Percentiles rank a stretch among this genome's conserved stretches.
phyloP scores from a whole-genome alignment of 2,888 invertebrate genomes.

The Blastobasis adustella region DNA sequence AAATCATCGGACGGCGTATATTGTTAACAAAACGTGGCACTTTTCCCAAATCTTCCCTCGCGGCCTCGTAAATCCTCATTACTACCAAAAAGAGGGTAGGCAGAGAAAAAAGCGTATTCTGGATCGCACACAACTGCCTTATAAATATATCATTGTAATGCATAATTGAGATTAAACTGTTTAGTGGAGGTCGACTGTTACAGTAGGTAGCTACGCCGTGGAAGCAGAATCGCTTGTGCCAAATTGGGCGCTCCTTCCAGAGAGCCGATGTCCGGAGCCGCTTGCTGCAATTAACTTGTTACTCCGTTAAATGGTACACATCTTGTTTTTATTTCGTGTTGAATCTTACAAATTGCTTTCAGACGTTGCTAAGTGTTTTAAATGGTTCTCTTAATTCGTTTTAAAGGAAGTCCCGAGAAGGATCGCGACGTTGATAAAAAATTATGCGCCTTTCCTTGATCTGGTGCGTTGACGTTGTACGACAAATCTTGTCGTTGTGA shows the following conservation, averaged over 20 bases:
- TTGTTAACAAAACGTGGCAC: constrained; percentile 22
- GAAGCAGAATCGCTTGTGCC: constrained; percentile 7
- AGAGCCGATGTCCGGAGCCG: not conserved
- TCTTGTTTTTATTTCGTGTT: not conserved
- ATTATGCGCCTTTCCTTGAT: no score
- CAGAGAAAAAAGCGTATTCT: constrained; percentile 21
- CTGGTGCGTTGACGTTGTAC: no score
- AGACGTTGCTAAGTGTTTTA: no score
- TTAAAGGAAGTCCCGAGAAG: no score
- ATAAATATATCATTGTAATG: constrained; percentile 39
- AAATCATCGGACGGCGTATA: constrained; percentile 1
- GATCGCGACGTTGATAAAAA: no score
- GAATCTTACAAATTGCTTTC: not conserved
- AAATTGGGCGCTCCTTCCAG: not conserved
- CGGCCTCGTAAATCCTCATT: constrained; percentile 44
- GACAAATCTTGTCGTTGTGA: no score
- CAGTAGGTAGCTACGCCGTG: not conserved
- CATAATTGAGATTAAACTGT: constrained; percentile 37
- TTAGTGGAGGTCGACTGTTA: constrained; percentile 6
- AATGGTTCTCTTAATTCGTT: no score
- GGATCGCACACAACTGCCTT: constrained; percentile 18
- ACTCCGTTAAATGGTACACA: not conserved
- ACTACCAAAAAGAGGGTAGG: constrained; percentile 9
- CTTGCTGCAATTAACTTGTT: constrained; percentile 1
- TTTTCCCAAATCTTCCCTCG: constrained; percentile 32